Evolutionary conservation across 1,140 invertebrate species (phyloP), one percentile per base, ranked within the genome.

Genomic region (Penaeus chinensis): DNA sequence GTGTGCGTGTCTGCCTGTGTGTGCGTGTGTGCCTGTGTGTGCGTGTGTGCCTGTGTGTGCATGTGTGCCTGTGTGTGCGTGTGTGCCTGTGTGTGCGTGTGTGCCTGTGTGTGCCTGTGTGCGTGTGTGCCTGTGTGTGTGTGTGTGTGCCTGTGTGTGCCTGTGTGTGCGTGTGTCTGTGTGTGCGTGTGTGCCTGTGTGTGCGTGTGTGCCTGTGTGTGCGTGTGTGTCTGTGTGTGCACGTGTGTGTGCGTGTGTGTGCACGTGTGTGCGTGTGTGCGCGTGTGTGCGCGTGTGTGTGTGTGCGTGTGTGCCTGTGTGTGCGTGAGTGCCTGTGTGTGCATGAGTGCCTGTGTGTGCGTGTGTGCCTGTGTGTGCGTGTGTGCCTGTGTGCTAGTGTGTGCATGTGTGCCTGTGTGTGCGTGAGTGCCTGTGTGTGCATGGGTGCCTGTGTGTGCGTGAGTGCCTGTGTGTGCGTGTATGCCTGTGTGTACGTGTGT

Each of bases 181-280:
- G 76, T 78, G 76, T 78, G 76, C 42, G 32, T 78, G 32, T 78
- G 76, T 78, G 20, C 13, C 24, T 78, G 32, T 20, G 27, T 78
- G 76, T 37, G 76, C 22, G 37, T 78, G 76, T 78, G 76, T 78
- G 27, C 32, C 37, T 76, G 71, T 76, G 71, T 37, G 71, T 27
- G n/a, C 22, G 24, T 37, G 71, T 76, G n/a, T 37, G 10, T 47
- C 2, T 76, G n/a, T 3, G 71, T 3, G 3, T 76, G 71, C 37
- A 27, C 37, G 71, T 76, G 71, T 37, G 71, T 32, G 71, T 76
- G 71, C 11, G 16, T 16, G 16, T 54, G 16, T 54, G 11, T 0
- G 2, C 11, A 2, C 2, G 11, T 16, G 54, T 16, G 11, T 16
- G 16, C 11, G 11, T 2, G 16, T 8, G 16, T 54, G 16, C 2